Conservation (phyloP, 2,797 vertebrate genomes). For the Distichodus sexfasciatus region DNA sequence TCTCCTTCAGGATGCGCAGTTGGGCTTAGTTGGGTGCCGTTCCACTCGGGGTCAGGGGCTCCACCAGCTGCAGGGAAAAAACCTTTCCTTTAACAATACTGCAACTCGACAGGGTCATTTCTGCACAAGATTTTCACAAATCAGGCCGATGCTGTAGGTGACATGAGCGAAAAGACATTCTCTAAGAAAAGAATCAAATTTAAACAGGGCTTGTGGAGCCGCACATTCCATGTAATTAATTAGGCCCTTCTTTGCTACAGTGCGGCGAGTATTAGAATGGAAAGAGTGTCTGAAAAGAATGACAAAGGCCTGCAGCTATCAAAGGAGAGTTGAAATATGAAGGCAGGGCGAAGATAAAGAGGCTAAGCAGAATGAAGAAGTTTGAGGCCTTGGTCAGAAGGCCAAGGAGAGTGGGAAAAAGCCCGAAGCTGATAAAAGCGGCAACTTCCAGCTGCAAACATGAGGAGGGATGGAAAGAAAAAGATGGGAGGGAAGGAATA, state of each 20-base stretch:
- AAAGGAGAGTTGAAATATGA: constrained; percentile 42
- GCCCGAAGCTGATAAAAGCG: constrained; percentile 26
- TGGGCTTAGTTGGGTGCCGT: constrained; percentile 97
- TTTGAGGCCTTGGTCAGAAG: constrained; percentile 40
- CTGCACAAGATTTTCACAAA: background rate
- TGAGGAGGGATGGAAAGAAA: too few species aligned
- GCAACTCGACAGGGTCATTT: background rate
- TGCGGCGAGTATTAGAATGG: constrained; percentile 24
- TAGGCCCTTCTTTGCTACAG: constrained; percentile 36
- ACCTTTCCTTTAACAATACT: too few species aligned
- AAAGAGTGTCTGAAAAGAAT: constrained; percentile 33
- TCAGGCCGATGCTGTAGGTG: background rate
- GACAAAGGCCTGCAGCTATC: constrained; percentile 43
- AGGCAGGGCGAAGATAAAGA: constrained; percentile 28
- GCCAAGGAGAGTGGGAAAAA: constrained; percentile 52
- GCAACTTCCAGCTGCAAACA: too few species aligned
- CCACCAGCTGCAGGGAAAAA: too few species aligned
- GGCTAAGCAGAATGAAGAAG: constrained; percentile 10
- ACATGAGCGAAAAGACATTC: constrained; percentile 22
- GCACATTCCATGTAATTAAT: constrained; percentile 43
- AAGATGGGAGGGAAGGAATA: too few species aligned
- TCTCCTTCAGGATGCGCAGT: constrained; percentile 96
- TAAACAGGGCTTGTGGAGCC: constrained; percentile 10
- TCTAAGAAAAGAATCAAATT: constrained; percentile 41
- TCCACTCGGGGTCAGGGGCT: constrained; percentile 95